Evolutionary conservation across 2,888 invertebrate species (phyloP).

Genomic region (Hypolimnas misippus): DNA sequence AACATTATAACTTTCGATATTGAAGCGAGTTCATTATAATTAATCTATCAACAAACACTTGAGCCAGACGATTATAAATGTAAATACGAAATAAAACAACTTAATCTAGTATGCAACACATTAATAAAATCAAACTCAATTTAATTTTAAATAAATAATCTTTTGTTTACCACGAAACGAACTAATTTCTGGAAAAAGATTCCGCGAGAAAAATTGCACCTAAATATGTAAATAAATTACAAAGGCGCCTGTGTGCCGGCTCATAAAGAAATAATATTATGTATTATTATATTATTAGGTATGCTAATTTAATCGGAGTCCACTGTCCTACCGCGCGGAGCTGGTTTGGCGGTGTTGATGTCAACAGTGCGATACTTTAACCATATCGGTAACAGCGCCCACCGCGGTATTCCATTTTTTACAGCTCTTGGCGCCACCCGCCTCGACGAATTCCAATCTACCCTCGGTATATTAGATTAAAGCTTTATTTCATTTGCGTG

Average conservation of each 20-base stretch:
- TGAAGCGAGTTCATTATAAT: background rate
- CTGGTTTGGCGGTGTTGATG: constrained; percentile 59
- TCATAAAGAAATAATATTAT: constrained; percentile 45
- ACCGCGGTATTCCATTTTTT: constrained; percentile 43
- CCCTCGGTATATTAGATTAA: constrained; percentile 11
- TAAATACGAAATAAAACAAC: background rate
- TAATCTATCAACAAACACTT: background rate
- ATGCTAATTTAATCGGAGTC: constrained; percentile 51
- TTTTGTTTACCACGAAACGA: background rate
- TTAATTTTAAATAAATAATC: background rate
- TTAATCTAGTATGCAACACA: background rate
- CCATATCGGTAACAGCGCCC: constrained; percentile 53
- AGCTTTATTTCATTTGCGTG: constrained; percentile 19
- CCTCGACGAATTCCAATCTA: constrained; percentile 22
- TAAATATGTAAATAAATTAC: constrained; percentile 33
- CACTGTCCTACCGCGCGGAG: constrained; percentile 42
- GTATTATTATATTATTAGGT: constrained; percentile 48
- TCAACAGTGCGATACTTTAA: constrained; percentile 49
- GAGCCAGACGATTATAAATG: background rate
- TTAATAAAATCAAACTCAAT: too few species aligned
- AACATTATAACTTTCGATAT: too few species aligned
- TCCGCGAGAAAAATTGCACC: constrained; percentile 29
- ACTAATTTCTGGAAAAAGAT: constrained; percentile 16
- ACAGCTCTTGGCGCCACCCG: constrained; percentile 56
- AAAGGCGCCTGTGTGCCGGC: constrained; percentile 47